Base-by-base conservation (phyloP, 2,888 invertebrate genomes). In the Oscheius sp. region DNA sequence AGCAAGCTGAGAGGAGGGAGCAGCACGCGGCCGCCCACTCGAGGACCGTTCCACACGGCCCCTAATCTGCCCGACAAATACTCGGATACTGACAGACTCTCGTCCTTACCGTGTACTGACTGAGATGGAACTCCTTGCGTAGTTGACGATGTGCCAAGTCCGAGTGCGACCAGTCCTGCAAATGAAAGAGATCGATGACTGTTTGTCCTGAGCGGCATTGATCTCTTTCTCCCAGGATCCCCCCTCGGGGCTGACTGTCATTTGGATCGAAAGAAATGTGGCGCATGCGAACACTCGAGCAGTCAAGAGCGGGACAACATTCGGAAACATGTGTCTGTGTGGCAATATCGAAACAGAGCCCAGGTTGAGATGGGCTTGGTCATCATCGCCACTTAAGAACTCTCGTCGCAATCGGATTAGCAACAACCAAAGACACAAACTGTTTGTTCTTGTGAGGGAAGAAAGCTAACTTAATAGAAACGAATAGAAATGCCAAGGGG, bases 71-170 rank as follows among this genome's bases (percentile, higher is more conserved):
- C 55, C 68, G 55, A 55, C 68, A 68, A 68, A 68, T 55, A 66
- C 50, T 42, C 3, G 72, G 68, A 72, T 71, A 76, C 71, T 63
- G 71, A 74, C 42, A 42, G 7, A 72, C 47, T 68, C 60, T 58
- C 35, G 48, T n/a, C 29, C 84, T 73, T 51, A 84, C 84, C 71
- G 79, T 76, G 62, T 84, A 84, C 68, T 83, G 79, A 13, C 80
- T 77, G 60, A 84, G 76, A 73, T 83, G 83, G 48, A 84, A 83
- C 65, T 84, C 84, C 74, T 83, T 83, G 21, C 77, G 58, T 66
- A 84, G 73, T 66, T 82, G 80, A 78, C 83, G 80, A 70, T 83
- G 83, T 62, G 83, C 71, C 62, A 78, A 79, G 77, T 84, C 84
- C 42, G 68, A 68, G 68, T 68, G 68, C 55, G 68, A 68, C 68